phyloP scores from a whole-genome alignment of 2,113 vertebrate genomes.

The Donacobius atricapilla region DNA sequence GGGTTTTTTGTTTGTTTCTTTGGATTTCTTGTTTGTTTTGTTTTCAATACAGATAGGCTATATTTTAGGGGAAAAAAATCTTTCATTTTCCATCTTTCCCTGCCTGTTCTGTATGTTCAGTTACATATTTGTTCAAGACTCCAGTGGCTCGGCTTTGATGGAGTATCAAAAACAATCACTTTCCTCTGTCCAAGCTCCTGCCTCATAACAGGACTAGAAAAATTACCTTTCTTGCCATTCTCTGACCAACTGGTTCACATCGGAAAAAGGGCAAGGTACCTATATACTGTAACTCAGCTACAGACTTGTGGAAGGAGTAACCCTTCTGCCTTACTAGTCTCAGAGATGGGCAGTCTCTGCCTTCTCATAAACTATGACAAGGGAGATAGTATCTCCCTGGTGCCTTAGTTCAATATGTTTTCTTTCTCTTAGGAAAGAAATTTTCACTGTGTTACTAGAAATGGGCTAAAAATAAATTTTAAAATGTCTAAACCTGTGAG shows the following conservation, averaged over 20 bases:
- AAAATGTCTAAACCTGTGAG: not conserved
- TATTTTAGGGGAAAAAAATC: not conserved
- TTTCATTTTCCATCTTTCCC: not conserved
- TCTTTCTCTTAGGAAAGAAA: not conserved
- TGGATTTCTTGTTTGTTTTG: not conserved
- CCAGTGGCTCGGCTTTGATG: not conserved
- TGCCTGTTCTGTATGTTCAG: not conserved
- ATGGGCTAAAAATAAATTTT: not conserved
- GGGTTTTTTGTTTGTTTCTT: not conserved
- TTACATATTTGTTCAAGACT: not conserved
- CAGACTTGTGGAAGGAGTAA: not conserved
- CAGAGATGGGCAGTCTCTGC: not conserved
- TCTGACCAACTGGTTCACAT: not conserved
- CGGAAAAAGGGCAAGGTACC: not conserved
- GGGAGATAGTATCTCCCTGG: not conserved
- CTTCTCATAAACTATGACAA: not conserved
- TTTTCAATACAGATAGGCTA: not conserved
- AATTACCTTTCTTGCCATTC: not conserved
- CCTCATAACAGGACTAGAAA: not conserved
- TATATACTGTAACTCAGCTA: not conserved
- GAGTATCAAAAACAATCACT: not conserved
- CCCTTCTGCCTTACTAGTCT: not conserved
- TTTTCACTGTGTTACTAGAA: not conserved
- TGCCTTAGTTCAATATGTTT: not conserved
- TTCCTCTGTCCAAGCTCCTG: not conserved